A percentile compares a stretch with the other conserved stretches of the same genome.
Conservation (phyloP, 2,113 vertebrate genomes). For the Xiphophorus hellerii region DNA sequence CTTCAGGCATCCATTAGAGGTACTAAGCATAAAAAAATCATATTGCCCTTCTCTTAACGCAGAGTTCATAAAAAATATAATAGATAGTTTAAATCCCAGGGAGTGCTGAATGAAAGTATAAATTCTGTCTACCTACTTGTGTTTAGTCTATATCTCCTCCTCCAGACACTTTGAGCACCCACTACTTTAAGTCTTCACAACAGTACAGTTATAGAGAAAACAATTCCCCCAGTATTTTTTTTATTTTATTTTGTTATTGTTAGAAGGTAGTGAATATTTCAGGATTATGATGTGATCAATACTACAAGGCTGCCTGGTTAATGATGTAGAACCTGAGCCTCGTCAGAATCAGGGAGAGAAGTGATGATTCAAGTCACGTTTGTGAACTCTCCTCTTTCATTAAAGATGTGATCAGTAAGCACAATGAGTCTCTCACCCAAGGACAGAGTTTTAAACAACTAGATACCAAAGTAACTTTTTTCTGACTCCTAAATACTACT, state of each 20-base stretch:
- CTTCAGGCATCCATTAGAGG: too few relatives aligned
- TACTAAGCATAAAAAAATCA: too few relatives aligned
- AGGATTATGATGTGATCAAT: slow-evolving; percentile 74
- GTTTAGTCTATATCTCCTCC: slow-evolving; percentile 39
- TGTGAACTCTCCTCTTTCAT: slow-evolving; percentile 67
- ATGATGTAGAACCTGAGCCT: slow-evolving; percentile 68
- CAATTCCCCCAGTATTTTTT: slow-evolving; percentile 53
- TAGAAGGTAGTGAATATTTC: slow-evolving; percentile 71
- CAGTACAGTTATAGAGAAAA: slow-evolving; percentile 35
- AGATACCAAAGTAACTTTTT: slow-evolving; percentile 60
- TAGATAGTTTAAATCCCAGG: slow-evolving; percentile 6
- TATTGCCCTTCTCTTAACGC: not conserved
- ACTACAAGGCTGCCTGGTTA: slow-evolving; percentile 68
- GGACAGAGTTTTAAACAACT: slow-evolving; percentile 58
- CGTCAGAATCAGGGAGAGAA: slow-evolving; percentile 42
- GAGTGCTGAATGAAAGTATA: slow-evolving; percentile 20
- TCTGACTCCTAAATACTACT: slow-evolving; percentile 35
- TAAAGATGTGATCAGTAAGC: slow-evolving; percentile 75
- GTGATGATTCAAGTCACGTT: slow-evolving; percentile 47
- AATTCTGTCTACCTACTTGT: slow-evolving; percentile 29
- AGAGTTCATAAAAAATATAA: slow-evolving; percentile 11
- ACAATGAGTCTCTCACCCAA: slow-evolving; percentile 60
- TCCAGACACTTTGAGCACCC: slow-evolving; percentile 38
- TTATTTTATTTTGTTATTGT: slow-evolving; percentile 63
- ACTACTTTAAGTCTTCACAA: slow-evolving; percentile 39